phyloP scores from a whole-genome alignment of 2,113 vertebrate species.

The Syrrhaptes paradoxus region DNA sequence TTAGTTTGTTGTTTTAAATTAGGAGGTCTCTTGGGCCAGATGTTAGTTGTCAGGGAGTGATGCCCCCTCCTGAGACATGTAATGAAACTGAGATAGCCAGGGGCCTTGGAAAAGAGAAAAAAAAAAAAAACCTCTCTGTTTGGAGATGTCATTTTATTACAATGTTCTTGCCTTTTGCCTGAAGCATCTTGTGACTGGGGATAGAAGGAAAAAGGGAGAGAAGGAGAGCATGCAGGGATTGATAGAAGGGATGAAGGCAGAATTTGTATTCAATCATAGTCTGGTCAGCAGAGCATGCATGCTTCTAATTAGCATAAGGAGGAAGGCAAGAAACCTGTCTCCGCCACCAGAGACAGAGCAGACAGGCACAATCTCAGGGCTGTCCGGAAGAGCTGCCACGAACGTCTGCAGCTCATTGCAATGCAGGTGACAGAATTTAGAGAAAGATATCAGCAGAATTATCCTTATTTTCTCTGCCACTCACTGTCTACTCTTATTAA shows the following conservation, averaged over 20 bases:
- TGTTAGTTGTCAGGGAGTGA: constrained; percentile 70
- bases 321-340: neutral
- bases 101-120: neutral
- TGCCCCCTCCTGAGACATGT: constrained; percentile 70
- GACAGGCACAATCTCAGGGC: neutral
- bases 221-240: neutral
- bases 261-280: constrained; percentile 32
- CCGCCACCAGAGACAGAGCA: neutral
- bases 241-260: neutral
- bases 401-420: neutral
- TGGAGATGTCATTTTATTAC: constrained; percentile 8
- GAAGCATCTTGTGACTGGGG: neutral
- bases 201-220: neutral
- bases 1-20: constrained; percentile 75
- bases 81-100: constrained; percentile 69
- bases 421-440: neutral
- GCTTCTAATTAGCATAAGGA: constrained; percentile 36
- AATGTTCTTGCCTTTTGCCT: neutral
- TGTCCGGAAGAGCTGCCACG: neutral
- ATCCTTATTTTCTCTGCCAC: neutral
- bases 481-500: neutral
- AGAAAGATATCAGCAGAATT: neutral
- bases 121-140: neutral
- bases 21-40: constrained; percentile 75
- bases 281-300: neutral